These are phyloP conservation scores for Heliconius cydno DNA, from an alignment of 2,888 invertebrate species.

Conservation along the genomic window DNA sequence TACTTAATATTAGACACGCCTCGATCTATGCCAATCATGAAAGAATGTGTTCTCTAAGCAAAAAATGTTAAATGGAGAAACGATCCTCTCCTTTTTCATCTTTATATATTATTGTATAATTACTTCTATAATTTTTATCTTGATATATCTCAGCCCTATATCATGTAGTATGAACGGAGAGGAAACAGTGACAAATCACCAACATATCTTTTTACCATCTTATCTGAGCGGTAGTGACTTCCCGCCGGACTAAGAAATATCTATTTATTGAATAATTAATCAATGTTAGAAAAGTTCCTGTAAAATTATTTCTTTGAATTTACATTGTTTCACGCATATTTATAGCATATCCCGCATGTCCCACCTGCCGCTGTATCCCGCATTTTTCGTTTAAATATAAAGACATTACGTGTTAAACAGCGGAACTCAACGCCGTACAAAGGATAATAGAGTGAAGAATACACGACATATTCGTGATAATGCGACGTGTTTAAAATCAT, in stretches of 20 bases:
- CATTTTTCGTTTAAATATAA: not conserved
- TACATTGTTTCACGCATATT: too few relatives aligned
- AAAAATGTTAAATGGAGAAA: not conserved
- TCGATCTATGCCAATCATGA: not conserved
- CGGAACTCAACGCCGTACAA: not conserved
- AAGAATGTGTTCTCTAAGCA: not conserved
- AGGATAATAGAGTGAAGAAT: not conserved
- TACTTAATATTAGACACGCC: not conserved
- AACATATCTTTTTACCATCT: too few relatives aligned
- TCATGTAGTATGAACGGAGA: not conserved
- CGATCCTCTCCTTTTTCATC: not conserved
- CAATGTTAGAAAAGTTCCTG: not conserved
- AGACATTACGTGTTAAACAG: too few relatives aligned
- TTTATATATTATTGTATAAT: not conserved
- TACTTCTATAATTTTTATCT: slow-evolving; percentile 8
- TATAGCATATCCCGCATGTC: too few relatives aligned
- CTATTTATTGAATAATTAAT: not conserved
- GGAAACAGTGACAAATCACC: not conserved
- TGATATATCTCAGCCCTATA: not conserved
- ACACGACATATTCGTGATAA: not conserved
- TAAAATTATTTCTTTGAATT: not conserved
- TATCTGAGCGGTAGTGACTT: too few relatives aligned
- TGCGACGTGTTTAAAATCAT: slow-evolving; percentile 28
- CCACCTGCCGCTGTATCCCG: too few relatives aligned
- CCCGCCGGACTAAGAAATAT: not conserved